These are phyloP conservation scores for Myzus persicae DNA, from an alignment of 1,140 invertebrate species.

Conservation along the genomic window DNA sequence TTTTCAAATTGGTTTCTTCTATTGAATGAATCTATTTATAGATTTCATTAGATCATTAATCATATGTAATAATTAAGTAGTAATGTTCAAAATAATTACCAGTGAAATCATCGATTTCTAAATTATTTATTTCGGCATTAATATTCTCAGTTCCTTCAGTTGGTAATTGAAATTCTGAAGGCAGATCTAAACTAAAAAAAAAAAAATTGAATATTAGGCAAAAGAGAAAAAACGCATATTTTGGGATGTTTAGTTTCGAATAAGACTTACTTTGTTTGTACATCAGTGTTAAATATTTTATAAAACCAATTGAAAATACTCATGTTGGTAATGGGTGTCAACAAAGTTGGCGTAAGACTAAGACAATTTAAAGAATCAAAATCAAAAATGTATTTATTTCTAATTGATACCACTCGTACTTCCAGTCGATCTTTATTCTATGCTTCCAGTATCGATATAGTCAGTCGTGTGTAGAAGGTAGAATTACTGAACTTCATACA, in stretches of 20 bases:
- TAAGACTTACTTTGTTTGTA: background rate
- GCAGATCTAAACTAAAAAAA: conserved; percentile 25
- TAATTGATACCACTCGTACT: background rate
- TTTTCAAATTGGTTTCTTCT: background rate
- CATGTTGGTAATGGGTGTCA: background rate
- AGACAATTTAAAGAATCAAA: background rate
- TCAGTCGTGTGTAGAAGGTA: too few species aligned
- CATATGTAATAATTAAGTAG: background rate
- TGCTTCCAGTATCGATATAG: too few species aligned
- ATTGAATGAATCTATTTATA: background rate
- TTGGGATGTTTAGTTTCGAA: background rate
- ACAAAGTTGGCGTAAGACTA: background rate
- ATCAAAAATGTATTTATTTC: background rate
- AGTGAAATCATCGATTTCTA: background rate
- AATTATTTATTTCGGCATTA: background rate
- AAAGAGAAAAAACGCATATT: background rate
- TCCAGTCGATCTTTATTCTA: background rate
- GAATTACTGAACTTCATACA: too few species aligned
- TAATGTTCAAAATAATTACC: background rate
- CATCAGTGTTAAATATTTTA: conserved; percentile 8
- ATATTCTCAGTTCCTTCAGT: background rate
- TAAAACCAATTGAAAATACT: conserved; percentile 22
- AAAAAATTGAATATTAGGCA: background rate
- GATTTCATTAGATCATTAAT: background rate
- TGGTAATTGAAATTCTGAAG: conserved; percentile 39